Evolutionary conservation across 2,888 invertebrate genomes (phyloP).

Genomic region (Yponomeuta evonymella): DNA sequence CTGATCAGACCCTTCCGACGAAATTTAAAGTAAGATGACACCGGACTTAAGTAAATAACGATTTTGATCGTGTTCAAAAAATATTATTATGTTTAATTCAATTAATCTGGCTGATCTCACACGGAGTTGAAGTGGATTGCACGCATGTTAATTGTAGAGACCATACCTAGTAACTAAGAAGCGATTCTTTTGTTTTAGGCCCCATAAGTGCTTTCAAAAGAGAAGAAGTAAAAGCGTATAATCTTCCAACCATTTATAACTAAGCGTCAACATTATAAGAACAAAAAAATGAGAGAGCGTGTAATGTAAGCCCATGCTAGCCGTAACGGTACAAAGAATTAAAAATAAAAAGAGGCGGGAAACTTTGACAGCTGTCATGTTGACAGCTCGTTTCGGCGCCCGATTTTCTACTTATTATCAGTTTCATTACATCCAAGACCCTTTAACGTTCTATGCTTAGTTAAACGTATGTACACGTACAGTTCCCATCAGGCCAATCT

Average conservation of each 20-base stretch:
- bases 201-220: neutral
- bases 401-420: conserved; percentile 16
- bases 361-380: conserved; percentile 50
- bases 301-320: neutral
- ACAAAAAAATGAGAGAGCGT: neutral
- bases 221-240: neutral
- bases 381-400: conserved; percentile 37
- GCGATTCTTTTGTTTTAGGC: neutral
- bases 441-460: conserved; percentile 14
- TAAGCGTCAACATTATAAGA: neutral
- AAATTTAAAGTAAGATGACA: no score
- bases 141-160: neutral
- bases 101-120: no score
- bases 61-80: no score
- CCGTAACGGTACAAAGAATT: neutral
- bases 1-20: no score
- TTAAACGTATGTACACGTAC: no score
- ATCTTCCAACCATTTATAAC: neutral
- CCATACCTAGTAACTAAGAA: neutral
- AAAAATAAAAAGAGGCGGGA: conserved; percentile 20
- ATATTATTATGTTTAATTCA: no score
- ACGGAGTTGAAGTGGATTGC: no score
- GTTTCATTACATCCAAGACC: conserved; percentile 16
- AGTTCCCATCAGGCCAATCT: no score
- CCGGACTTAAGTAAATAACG: no score